phyloP scores from a whole-genome alignment of 2,797 vertebrate species.

The Danio albolineatus region DNA sequence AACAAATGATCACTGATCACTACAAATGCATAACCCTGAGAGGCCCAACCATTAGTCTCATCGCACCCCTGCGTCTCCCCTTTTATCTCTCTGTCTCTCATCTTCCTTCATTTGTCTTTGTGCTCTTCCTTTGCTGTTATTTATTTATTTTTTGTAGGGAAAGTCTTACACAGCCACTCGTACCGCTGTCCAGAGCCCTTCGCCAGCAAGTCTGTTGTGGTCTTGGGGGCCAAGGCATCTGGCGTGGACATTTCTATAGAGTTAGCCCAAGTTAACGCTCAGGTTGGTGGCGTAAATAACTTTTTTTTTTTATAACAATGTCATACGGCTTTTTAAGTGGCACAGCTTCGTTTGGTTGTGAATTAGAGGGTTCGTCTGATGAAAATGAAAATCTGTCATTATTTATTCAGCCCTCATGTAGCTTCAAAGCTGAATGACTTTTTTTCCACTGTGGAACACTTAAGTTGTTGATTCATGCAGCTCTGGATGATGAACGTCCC shows the following conservation, averaged over 20 bases:
- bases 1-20: conserved; percentile 50
- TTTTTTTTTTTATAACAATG: no score
- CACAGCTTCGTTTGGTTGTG: neutral
- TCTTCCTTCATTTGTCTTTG: conserved; percentile 11
- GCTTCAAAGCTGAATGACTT: neutral
- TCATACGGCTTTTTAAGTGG: no score
- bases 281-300: conserved; percentile 62
- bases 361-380: neutral
- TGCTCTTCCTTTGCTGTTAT: neutral
- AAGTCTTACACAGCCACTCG: conserved; percentile 80
- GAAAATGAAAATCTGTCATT: neutral
- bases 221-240: conserved; percentile 81
- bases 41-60: conserved; percentile 48
- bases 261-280: conserved; percentile 67
- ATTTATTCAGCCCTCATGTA: neutral
- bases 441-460: neutral
- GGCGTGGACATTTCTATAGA: conserved; percentile 84
- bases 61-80: conserved; percentile 44
- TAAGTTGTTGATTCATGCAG: neutral
- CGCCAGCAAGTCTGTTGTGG: conserved; percentile 72
- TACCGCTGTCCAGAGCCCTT: conserved; percentile 78
- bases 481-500: neutral
- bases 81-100: conserved; percentile 44
- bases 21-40: conserved; percentile 56
- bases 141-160: conserved; percentile 62